Conservation (phyloP, 1,140 invertebrate species). For the Drosophila arizonae region DNA sequence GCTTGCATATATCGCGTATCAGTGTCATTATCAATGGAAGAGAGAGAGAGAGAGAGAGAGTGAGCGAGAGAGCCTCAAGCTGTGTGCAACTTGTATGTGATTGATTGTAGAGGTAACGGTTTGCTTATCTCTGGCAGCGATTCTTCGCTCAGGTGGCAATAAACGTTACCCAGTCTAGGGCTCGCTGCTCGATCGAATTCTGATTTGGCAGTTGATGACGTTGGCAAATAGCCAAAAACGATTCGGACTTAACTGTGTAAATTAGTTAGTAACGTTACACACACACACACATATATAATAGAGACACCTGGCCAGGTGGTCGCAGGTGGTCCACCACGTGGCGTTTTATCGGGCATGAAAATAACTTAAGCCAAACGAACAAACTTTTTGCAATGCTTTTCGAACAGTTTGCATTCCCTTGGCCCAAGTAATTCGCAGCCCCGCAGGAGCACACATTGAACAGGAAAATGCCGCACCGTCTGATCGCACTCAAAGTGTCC, state of each 20-base stretch:
- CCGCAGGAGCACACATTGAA: constrained; percentile 4
- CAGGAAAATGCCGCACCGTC: neutral
- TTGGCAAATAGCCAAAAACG: neutral
- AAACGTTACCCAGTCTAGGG: neutral
- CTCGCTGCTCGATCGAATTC: constrained; percentile 1
- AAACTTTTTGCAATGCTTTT: constrained; percentile 67
- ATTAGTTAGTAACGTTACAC: constrained; percentile 4
- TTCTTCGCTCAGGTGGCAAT: neutral
- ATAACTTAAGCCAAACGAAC: constrained; percentile 83
- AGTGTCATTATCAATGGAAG: constrained; percentile 53
- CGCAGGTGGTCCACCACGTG: constrained; percentile 46
- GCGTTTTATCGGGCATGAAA: constrained; percentile 69
- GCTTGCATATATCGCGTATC: constrained; percentile 44
- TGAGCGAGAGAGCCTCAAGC: neutral
- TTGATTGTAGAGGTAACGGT: constrained; percentile 27
- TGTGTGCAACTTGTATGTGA: constrained; percentile 49
- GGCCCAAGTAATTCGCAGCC: constrained; percentile 82
- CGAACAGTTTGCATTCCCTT: constrained; percentile 81
- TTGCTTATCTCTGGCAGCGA: constrained; percentile 17
- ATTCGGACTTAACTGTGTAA: neutral
- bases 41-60: neutral
- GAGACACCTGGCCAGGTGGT: no score
- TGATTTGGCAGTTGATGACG: constrained; percentile 7
- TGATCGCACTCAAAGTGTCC: constrained; percentile 23
- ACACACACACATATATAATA: no score